Evolutionary conservation across 2,797 vertebrate species (phyloP).

Genomic region (Petrocephalus sullivani): DNA sequence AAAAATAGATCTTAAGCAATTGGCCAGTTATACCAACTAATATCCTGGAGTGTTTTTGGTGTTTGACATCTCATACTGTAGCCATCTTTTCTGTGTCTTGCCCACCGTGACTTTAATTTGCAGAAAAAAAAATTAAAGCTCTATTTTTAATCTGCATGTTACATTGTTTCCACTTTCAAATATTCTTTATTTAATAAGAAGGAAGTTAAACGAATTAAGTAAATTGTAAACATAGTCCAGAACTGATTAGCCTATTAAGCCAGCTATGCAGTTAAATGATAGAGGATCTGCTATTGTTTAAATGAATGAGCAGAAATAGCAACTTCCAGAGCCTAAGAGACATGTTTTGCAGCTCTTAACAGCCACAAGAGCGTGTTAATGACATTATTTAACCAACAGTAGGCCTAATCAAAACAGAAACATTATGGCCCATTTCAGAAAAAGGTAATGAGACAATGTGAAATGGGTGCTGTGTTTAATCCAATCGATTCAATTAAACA

Average conservation of each 20-base stretch:
- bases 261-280: conserved; percentile 1
- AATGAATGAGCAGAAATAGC: neutral
- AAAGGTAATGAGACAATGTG: neutral
- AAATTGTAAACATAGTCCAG: neutral
- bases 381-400: neutral
- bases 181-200: neutral
- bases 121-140: neutral
- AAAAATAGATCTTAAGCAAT: neutral
- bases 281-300: neutral
- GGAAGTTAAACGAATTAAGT: neutral
- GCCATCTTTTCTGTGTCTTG: neutral
- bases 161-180: neutral
- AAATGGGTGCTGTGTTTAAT: neutral
- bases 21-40: neutral
- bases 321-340: neutral
- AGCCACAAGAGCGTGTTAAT: neutral
- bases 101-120: neutral
- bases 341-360: neutral
- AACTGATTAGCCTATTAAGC: neutral
- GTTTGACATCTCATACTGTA: neutral
- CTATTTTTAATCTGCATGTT: neutral
- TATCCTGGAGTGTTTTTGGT: neutral
- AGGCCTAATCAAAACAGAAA: neutral
- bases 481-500: neutral
- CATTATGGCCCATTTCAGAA: neutral